phyloP scores from a whole-genome alignment of 2,888 invertebrate genomes.

The Timandra comae region DNA sequence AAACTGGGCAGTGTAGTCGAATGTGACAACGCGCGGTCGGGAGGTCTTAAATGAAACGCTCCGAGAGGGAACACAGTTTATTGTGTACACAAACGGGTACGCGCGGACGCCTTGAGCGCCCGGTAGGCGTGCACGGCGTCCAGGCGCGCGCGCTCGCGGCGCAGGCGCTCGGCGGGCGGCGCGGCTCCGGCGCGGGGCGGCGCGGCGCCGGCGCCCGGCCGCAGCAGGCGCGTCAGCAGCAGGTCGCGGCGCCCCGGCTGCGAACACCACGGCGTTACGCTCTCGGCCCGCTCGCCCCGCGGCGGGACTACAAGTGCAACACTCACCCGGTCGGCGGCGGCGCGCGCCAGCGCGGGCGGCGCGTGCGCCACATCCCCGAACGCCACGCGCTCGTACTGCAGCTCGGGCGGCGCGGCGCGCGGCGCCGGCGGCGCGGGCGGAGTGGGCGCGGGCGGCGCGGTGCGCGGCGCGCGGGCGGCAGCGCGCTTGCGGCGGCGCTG shows the following conservation, averaged over 20 bases:
- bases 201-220: conserved; percentile 7
- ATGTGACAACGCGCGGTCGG: too few relatives aligned
- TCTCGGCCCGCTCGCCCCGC: background rate
- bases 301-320: too few relatives aligned
- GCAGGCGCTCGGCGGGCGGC: conserved; percentile 19
- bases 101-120: conserved; percentile 39
- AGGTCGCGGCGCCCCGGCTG: conserved; percentile 81
- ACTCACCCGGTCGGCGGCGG: conserved; percentile 25
- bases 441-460: conserved; percentile 1
- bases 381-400: conserved; percentile 78
- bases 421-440: conserved; percentile 6
- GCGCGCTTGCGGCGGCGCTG: conserved; percentile 34
- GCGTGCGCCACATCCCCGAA: conserved; percentile 87
- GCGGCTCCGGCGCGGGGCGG: conserved; percentile 7
- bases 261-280: background rate
- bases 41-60: too few relatives aligned
- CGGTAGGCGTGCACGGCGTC: conserved; percentile 53
- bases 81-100: too few relatives aligned
- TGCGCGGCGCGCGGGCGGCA: conserved; percentile 2
- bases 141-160: conserved; percentile 33
- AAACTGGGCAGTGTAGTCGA: too few relatives aligned
- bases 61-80: too few relatives aligned
- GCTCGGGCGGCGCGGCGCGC: conserved; percentile 47
- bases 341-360: conserved; percentile 79
- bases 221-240: conserved; percentile 51